A percentile compares a stretch with the other conserved stretches of the same genome.
These are phyloP conservation scores for Hemichromis elongatus DNA, from an alignment of 2,113 vertebrate genomes.

Conservation along the genomic window DNA sequence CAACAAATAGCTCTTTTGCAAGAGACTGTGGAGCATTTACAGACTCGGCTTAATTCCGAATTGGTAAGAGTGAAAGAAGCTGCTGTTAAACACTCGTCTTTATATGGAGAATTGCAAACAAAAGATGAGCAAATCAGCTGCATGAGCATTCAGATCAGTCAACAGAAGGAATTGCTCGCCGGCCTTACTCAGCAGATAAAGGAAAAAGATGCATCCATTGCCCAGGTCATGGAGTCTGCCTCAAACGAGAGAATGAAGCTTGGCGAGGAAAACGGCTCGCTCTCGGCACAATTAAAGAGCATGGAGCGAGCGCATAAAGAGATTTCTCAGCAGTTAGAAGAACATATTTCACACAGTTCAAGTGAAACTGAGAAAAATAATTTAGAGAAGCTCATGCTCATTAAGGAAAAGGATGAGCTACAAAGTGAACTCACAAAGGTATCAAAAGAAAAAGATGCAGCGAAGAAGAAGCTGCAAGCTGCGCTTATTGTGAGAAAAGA, in stretches of 20 bases:
- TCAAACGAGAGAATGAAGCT: slow-evolving; percentile 77
- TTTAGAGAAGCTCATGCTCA: slow-evolving; percentile 51
- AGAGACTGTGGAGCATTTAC: slow-evolving; percentile 48
- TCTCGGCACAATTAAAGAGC: slow-evolving; percentile 64
- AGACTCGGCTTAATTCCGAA: slow-evolving; percentile 42
- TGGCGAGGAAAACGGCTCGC: slow-evolving; percentile 63
- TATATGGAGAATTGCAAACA: slow-evolving; percentile 46
- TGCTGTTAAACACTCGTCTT: slow-evolving; percentile 34
- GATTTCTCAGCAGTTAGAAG: slow-evolving; percentile 61
- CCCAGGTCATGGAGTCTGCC: slow-evolving; percentile 75
- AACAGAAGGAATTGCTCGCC: slow-evolving; percentile 80
- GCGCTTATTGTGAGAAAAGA: slow-evolving; percentile 79
- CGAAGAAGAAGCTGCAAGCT: slow-evolving; percentile 84
- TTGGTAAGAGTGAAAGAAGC: slow-evolving; percentile 49
- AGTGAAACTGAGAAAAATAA: slow-evolving; percentile 47
- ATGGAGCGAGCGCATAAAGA: slow-evolving; percentile 46
- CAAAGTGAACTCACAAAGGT: slow-evolving; percentile 62
- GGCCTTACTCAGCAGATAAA: slow-evolving; percentile 78
- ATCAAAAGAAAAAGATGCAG: slow-evolving; percentile 77
- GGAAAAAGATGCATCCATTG: slow-evolving; percentile 76
- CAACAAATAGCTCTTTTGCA: slow-evolving; percentile 56
- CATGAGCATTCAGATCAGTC: slow-evolving; percentile 73
- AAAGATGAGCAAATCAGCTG: slow-evolving; percentile 69
- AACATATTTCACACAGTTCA: slow-evolving; percentile 43
- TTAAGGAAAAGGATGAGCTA: slow-evolving; percentile 63